These are phyloP conservation scores for Thera obeliscata DNA, from an alignment of 2,888 invertebrate species.

Conservation along the genomic window DNA sequence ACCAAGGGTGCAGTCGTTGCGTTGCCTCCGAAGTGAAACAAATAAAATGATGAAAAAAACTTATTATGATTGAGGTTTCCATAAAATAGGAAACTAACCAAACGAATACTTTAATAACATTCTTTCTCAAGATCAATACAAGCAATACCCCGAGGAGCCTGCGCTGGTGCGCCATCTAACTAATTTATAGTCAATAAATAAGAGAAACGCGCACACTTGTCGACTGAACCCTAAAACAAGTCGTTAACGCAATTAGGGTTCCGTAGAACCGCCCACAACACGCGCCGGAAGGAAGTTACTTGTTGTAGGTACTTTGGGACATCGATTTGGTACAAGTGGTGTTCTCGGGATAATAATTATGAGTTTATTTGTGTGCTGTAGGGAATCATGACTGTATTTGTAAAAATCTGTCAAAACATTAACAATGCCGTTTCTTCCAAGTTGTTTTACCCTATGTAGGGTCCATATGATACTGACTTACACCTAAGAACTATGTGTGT, in stretches of 20 bases:
- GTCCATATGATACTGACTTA: no score
- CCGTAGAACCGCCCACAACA: conserved; percentile 43
- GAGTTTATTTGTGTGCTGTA: neutral
- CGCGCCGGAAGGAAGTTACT: conserved; percentile 27
- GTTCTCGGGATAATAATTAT: conserved; percentile 7
- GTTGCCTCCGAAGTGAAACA: no score
- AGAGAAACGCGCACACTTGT: conserved; percentile 49
- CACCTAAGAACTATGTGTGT: no score
- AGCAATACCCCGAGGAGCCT: conserved; percentile 17
- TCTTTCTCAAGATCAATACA: conserved; percentile 6
- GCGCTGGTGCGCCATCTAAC: conserved; percentile 45
- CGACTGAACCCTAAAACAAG: conserved; percentile 57
- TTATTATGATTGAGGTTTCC: no score
- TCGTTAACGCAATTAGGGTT: conserved; percentile 65
- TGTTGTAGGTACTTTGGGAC: neutral
- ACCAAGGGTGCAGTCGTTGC: no score
- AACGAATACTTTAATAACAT: conserved; percentile 2
- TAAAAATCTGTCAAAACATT: neutral
- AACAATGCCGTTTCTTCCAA: no score
- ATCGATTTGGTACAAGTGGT: conserved; percentile 17
- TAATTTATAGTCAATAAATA: conserved; percentile 65
- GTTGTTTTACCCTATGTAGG: no score
- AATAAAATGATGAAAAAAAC: no score
- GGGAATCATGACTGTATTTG: neutral
- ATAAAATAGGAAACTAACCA: neutral